Conservation (phyloP, 2,888 invertebrate genomes). For the Noctuana brunneofusca region DNA sequence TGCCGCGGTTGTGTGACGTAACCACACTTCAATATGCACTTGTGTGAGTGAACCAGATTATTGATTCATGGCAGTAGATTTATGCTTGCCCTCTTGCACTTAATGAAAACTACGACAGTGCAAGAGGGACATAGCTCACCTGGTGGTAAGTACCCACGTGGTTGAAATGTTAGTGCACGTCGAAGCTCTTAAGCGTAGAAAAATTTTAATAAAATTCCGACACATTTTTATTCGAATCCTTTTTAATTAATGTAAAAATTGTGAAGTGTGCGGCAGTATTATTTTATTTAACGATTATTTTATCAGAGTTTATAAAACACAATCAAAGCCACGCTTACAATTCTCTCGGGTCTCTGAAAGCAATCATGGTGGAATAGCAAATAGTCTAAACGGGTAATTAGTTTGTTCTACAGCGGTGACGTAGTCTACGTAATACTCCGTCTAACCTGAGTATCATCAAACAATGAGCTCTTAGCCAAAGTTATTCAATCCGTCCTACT, state of each 20-base stretch:
- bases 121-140: constrained; percentile 64
- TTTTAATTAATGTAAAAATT: constrained; percentile 12
- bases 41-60: constrained; percentile 74
- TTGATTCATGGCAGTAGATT: constrained; percentile 78
- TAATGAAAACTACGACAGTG: constrained; percentile 69
- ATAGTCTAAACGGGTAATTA: constrained; percentile 75
- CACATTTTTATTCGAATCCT: constrained; percentile 30
- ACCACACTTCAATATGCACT: constrained; percentile 50
- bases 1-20: constrained; percentile 61
- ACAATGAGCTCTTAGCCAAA: constrained; percentile 40
- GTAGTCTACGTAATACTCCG: constrained; percentile 40
- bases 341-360: constrained; percentile 57
- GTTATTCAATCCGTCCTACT: constrained; percentile 38
- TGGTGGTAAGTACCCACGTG: constrained; percentile 66
- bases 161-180: constrained; percentile 41
- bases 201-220: constrained; percentile 14
- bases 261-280: background rate
- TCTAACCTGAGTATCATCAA: constrained; percentile 44
- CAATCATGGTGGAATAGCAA: constrained; percentile 67
- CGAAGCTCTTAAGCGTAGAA: background rate
- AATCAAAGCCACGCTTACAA: constrained; percentile 35
- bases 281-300: background rate
- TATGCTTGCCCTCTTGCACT: constrained; percentile 76
- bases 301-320: background rate
- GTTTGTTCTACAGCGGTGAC: constrained; percentile 65